These are phyloP conservation scores for Phainopepla nitens DNA, from an alignment of 2,113 vertebrate genomes.

Conservation along the genomic window DNA sequence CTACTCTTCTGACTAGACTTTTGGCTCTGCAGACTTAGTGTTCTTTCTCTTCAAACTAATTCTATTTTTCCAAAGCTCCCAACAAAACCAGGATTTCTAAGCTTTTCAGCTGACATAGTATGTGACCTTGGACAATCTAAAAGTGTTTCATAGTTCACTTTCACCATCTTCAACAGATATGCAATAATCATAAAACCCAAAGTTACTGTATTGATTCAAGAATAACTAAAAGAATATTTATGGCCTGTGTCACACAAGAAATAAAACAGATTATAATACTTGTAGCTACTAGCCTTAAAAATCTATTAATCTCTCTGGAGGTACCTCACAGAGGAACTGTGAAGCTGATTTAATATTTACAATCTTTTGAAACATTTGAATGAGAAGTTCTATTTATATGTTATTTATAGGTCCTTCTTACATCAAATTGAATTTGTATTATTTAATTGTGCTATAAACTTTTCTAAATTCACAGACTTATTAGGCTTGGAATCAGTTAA, in stretches of 20 bases:
- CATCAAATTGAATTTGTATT: background rate
- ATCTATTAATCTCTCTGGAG: background rate
- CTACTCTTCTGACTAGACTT: background rate
- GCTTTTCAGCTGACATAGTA: background rate
- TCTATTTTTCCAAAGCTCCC: background rate
- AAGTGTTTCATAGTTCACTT: background rate
- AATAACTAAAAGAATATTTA: background rate
- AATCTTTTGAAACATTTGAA: background rate
- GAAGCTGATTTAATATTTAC: background rate
- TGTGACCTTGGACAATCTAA: background rate
- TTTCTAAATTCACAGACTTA: background rate
- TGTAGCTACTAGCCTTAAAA: background rate
- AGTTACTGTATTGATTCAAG: background rate
- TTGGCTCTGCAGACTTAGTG: background rate
- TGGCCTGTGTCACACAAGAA: background rate
- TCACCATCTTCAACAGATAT: background rate
- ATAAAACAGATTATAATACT: background rate
- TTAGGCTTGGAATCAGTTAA: background rate
- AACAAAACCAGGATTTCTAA: background rate
- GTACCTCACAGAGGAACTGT: background rate
- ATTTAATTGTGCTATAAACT: background rate
- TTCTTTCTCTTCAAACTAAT: background rate
- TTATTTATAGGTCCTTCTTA: background rate
- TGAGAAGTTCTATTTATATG: background rate
- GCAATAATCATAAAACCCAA: background rate